Evolutionary conservation across 2,888 invertebrate species (phyloP).

Genomic region (Nymphalis c-album): DNA sequence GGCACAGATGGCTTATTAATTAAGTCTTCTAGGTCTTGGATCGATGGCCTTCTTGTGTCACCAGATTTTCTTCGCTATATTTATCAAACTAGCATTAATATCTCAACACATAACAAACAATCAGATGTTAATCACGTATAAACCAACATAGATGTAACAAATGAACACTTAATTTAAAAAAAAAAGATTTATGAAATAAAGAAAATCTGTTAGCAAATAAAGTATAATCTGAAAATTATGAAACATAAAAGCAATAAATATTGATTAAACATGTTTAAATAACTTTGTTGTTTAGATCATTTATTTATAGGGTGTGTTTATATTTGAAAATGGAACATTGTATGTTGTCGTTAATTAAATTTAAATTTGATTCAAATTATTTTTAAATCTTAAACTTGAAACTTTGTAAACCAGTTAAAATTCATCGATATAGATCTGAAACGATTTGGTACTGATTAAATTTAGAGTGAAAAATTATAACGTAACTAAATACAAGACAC

Average conservation of each 20-base stretch:
- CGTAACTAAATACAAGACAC: constrained; percentile 52
- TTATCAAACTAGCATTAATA: constrained; percentile 42
- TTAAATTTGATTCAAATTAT: background rate
- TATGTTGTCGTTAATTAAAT: constrained; percentile 2
- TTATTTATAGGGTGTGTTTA: constrained; percentile 5
- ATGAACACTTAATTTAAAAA: constrained; percentile 17
- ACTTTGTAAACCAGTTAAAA: constrained; percentile 18
- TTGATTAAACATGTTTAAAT: constrained; percentile 3
- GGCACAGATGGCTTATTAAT: constrained; percentile 96
- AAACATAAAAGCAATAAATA: constrained; percentile 1
- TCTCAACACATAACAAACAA: background rate
- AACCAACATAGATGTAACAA: constrained; percentile 40
- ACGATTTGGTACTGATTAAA: constrained; percentile 41
- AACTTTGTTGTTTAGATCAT: background rate
- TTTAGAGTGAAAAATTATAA: constrained; percentile 50
- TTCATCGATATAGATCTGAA: constrained; percentile 43
- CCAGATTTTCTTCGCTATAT: constrained; percentile 91
- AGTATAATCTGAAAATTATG: background rate
- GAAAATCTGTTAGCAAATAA: constrained; percentile 9
- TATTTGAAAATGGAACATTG: constrained; percentile 2
- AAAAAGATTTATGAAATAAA: background rate
- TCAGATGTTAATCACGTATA: constrained; percentile 58
- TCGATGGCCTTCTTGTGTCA: constrained; percentile 93
- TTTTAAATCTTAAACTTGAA: background rate
- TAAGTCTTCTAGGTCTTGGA: constrained; percentile 93